phyloP scores from a whole-genome alignment of 1,140 invertebrate genomes.

The Arion vulgaris region DNA sequence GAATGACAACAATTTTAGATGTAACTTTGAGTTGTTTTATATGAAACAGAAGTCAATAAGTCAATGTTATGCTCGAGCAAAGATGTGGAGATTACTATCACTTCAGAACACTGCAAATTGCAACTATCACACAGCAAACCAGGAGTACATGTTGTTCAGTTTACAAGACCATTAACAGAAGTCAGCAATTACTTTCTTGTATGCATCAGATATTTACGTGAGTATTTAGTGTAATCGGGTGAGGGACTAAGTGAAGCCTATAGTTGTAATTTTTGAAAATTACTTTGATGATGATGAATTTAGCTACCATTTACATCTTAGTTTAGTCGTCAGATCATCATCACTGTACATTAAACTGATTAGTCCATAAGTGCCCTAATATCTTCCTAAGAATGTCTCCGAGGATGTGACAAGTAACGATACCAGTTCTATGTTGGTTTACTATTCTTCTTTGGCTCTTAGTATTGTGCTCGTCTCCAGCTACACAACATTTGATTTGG shows the following conservation, averaged over 20 bases:
- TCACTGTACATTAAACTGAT: too few relatives aligned
- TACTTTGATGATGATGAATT: too few relatives aligned
- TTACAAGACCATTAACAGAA: slow-evolving; percentile 57
- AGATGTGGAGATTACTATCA: slow-evolving; percentile 54
- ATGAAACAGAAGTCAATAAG: slow-evolving; percentile 50
- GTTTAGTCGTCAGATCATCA: too few relatives aligned
- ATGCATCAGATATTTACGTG: slow-evolving; percentile 61
- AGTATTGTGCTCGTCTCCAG: too few relatives aligned
- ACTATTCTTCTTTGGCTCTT: too few relatives aligned
- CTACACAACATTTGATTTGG: too few relatives aligned
- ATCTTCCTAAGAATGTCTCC: too few relatives aligned
- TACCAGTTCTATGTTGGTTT: too few relatives aligned
- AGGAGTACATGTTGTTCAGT: slow-evolving; percentile 68
- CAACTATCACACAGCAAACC: slow-evolving; percentile 53
- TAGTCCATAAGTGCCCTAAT: too few relatives aligned
- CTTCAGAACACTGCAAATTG: slow-evolving; percentile 52
- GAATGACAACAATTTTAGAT: too few relatives aligned
- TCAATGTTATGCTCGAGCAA: slow-evolving; percentile 60
- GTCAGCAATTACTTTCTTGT: slow-evolving; percentile 59
- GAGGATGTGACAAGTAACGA: too few relatives aligned
- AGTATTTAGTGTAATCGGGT: slow-evolving; percentile 34
- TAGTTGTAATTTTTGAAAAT: background rate
- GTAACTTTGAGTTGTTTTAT: background rate
- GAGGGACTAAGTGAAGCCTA: background rate
- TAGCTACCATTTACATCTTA: too few relatives aligned